Percentiles rank a stretch among this genome's conserved stretches.
These are phyloP conservation scores for Dynastes tityus DNA, from an alignment of 2,888 invertebrate genomes.

Conservation along the genomic window DNA sequence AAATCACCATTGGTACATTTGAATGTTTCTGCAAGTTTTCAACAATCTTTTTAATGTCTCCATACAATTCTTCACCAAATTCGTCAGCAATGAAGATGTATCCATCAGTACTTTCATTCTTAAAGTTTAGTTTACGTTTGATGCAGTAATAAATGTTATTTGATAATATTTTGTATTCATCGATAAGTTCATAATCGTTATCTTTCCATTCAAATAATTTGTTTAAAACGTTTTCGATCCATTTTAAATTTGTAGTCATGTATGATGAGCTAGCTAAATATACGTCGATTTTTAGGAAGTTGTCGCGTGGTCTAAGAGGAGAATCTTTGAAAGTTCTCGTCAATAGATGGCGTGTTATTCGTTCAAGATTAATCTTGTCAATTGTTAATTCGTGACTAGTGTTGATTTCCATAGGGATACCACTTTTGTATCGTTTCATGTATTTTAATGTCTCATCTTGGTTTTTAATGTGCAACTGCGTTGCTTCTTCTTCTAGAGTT, in stretches of 20 bases:
- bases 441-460: conserved; percentile 70
- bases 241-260: conserved; percentile 50
- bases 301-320: conserved; percentile 70
- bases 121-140: conserved; percentile 61
- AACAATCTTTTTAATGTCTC: conserved; percentile 57
- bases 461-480: conserved; percentile 69
- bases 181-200: conserved; percentile 62
- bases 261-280: conserved; percentile 28
- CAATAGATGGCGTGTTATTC: conserved; percentile 90
- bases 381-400: conserved; percentile 55
- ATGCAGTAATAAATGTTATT: conserved; percentile 65
- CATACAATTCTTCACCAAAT: conserved; percentile 60
- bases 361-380: conserved; percentile 67
- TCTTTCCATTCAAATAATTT: conserved; percentile 63
- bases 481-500: conserved; percentile 68
- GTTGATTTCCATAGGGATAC: conserved; percentile 63
- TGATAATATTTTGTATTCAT: conserved; percentile 57
- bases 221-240: conserved; percentile 58
- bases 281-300: conserved; percentile 54
- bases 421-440: conserved; percentile 72
- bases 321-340: conserved; percentile 96
- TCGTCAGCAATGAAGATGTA: conserved; percentile 65
- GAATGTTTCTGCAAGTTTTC: conserved; percentile 58
- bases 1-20: conserved; percentile 58
- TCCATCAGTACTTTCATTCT: conserved; percentile 59